Evolutionary conservation across 1,140 invertebrate species (phyloP).

Genomic region (Drosophila tsacasi): DNA sequence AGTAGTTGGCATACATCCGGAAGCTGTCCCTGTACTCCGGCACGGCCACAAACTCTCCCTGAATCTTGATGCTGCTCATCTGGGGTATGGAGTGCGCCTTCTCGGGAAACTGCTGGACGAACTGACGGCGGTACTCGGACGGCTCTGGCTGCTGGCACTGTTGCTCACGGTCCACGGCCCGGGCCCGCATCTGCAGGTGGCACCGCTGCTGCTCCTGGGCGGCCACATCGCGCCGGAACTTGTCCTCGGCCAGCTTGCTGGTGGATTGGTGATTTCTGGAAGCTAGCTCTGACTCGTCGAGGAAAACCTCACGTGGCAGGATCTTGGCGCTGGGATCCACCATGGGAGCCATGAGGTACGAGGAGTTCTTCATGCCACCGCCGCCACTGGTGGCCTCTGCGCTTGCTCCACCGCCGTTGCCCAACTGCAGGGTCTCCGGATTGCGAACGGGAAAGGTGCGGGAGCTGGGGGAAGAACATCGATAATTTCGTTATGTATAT

Average conservation of each 20-base stretch:
- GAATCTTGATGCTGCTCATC: slow-evolving; percentile 78
- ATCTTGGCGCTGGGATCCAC: slow-evolving; percentile 74
- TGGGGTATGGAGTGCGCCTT: slow-evolving; percentile 84
- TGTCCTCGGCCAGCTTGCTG: slow-evolving; percentile 43
- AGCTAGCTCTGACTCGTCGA: slow-evolving; percentile 44
- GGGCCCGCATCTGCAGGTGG: slow-evolving; percentile 65
- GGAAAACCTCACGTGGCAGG: slow-evolving; percentile 72
- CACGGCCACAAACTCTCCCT: slow-evolving; percentile 75
- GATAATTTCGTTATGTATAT: too few species aligned
- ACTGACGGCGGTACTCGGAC: slow-evolving; percentile 79
- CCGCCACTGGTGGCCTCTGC: slow-evolving; percentile 4
- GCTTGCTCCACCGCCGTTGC: slow-evolving; percentile 26
- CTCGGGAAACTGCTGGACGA: slow-evolving; percentile 74
- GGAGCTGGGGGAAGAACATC: slow-evolving; percentile 44
- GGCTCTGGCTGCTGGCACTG: slow-evolving; percentile 52
- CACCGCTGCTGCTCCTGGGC: slow-evolving; percentile 67
- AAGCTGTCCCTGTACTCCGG: slow-evolving; percentile 83
- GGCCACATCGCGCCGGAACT: slow-evolving; percentile 71
- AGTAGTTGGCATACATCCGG: slow-evolving; percentile 81
- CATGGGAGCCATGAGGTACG: slow-evolving; percentile 73
- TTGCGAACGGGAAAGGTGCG: slow-evolving; percentile 72
- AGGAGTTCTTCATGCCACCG: slow-evolving; percentile 75
- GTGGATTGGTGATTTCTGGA: slow-evolving; percentile 5
- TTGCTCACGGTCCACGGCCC: slow-evolving; percentile 49
- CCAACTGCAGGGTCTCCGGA: slow-evolving; percentile 69